Conservation (phyloP, 1,140 invertebrate genomes). For the Drosophila chauvacae region DNA sequence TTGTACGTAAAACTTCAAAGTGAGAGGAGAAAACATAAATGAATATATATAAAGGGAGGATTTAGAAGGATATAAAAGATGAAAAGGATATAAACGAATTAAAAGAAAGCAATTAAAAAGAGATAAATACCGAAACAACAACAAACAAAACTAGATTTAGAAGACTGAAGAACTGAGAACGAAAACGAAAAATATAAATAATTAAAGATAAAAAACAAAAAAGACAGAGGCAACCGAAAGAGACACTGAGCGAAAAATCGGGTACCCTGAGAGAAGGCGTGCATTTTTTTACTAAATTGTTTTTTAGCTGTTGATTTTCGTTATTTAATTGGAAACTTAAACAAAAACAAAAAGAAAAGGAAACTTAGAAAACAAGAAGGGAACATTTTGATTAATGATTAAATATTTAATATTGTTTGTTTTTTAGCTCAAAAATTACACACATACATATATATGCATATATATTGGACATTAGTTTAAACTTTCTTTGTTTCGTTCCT, state of each 20-base stretch:
- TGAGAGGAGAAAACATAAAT: conserved; percentile 35
- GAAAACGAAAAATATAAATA: conserved; percentile 22
- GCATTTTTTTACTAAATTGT: conserved; percentile 59
- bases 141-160: conserved; percentile 79
- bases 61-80: background rate
- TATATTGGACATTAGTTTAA: conserved; percentile 58
- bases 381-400: conserved; percentile 63
- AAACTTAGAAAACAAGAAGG: conserved; percentile 33
- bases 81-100: conserved; percentile 14
- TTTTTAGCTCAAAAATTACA: conserved; percentile 73
- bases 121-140: conserved; percentile 59
- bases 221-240: conserved; percentile 30
- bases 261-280: conserved; percentile 16
- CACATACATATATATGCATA: conserved; percentile 17
- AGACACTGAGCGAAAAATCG: conserved; percentile 12
- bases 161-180: conserved; percentile 81
- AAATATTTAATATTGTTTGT: conserved; percentile 77
- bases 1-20: conserved; percentile 79
- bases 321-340: conserved; percentile 65
- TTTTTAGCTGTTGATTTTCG: conserved; percentile 80
- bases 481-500: conserved; percentile 42
- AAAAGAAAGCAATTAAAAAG: conserved; percentile 50
- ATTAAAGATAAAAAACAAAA: conserved; percentile 12
- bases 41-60: conserved; percentile 12
- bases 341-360: conserved; percentile 26